Evolutionary conservation across 2,888 invertebrate species (phyloP), one percentile per base, ranked within the genome.

Genomic region (Coleophora deauratella): DNA sequence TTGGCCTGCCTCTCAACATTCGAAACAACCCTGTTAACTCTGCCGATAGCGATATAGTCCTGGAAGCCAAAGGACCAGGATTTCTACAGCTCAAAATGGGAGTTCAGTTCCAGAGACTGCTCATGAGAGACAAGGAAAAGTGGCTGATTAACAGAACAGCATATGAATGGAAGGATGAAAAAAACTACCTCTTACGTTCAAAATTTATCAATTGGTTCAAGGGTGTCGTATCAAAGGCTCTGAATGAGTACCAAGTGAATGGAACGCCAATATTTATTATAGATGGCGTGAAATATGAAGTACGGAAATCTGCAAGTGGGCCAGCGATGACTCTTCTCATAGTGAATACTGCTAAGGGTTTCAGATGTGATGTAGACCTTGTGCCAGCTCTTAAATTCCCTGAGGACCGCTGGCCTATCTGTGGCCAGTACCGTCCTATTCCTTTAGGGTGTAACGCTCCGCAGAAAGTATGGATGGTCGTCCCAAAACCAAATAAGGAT

Each of bases 191-290:
- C 40, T 50, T 82, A 27, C 71, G 87, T 44, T 57, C 72, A 0
- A 77, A 81, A 50, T 86, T 89, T 50, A 64, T 73, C 1, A 54
- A 61, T 21, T 90, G 90, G 89, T 86, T 89, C 52, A 87, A 88
- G 54, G 56, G 84, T 10, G 65, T 88, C 0, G 68, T 88, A 0
- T 57, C 49, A 15, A 75, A 60, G 46, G 84, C 82, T 0, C 45
- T 88, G 10, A 81, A 82, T 35, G 50, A 51, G 9, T 72, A 74
- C 30, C 41, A 51, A 1, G 34, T 12, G 0, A 50, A 38, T 2
- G 38, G 46, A 0, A 15, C 38, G 0, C 57, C 55, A 0, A 11
- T 52, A 9, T 58, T 46, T 15, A 46, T 46, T 10, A 66, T 80
- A 12, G 54, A 59, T 2, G 86, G 82, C 0, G 75, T 82, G 1